Conservation (phyloP, 30 jellyfish, hydroid and myxozoan species). For the Calvadosia cruxmelitensis region DNA sequence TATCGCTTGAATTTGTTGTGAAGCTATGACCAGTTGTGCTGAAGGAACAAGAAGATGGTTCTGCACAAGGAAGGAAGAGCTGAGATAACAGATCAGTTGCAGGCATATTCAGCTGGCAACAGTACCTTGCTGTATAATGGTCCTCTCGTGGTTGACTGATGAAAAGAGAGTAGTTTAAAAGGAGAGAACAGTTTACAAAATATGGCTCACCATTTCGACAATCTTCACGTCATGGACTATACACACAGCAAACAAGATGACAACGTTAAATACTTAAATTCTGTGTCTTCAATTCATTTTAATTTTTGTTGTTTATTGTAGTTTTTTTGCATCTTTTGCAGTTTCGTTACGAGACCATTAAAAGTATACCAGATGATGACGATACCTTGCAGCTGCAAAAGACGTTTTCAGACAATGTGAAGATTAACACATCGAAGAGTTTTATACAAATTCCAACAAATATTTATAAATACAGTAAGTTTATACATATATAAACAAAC, state of each 20-base stretch:
- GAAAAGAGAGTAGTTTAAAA: too few species aligned
- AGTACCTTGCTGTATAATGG: too few species aligned
- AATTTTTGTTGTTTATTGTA: not conserved
- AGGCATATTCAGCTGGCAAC: too few species aligned
- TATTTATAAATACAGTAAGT: conserved; percentile 30
- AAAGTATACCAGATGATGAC: conserved; percentile 19
- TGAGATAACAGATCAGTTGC: too few species aligned
- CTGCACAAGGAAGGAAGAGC: too few species aligned
- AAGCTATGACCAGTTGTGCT: too few species aligned
- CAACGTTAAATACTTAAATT: not conserved
- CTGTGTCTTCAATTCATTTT: not conserved
- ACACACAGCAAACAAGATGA: not conserved
- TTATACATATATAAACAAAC: too few species aligned
- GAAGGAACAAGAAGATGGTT: too few species aligned
- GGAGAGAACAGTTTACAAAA: too few species aligned
- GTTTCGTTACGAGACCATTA: conserved; percentile 23
- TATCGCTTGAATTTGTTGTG: too few species aligned
- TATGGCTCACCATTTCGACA: not conserved
- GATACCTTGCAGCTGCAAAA: conserved; percentile 13
- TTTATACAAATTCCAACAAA: conserved; percentile 84
- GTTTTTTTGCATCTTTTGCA: not conserved
- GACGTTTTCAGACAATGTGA: conserved; percentile 26
- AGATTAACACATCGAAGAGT: conserved; percentile 42
- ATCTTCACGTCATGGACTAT: not conserved
- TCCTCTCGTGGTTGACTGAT: too few species aligned